Percentiles rank a stretch among this genome's conserved stretches.
phyloP scores from a whole-genome alignment of 2,888 invertebrate genomes.

The Cephus pulcher region DNA sequence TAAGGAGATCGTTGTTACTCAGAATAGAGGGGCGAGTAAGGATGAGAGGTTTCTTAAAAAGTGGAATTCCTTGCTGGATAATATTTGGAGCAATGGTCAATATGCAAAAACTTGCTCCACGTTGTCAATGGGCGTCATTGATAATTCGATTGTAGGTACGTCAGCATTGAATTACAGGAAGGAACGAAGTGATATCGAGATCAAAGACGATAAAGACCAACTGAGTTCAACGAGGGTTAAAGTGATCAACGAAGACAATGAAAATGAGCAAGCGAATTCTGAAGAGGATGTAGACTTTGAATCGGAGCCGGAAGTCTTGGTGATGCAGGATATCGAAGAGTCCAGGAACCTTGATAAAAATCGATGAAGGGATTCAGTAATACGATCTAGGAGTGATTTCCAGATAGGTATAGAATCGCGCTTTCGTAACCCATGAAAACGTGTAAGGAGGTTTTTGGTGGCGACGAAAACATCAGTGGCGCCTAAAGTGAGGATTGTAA shows the following conservation, averaged over 20 bases:
- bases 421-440: not conserved
- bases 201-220: not conserved
- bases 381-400: not conserved
- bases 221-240: not conserved
- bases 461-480: not conserved
- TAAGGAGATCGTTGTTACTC: not conserved
- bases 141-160: not conserved
- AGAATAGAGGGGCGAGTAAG: not conserved
- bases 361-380: not conserved
- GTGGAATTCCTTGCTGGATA: slow-evolving; percentile 20
- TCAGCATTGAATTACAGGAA: not conserved
- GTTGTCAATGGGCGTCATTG: slow-evolving; percentile 4
- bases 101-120: slow-evolving; percentile 13
- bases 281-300: not conserved
- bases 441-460: not conserved
- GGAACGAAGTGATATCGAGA: slow-evolving; percentile 4
- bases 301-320: not conserved
- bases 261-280: not conserved
- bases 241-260: not conserved
- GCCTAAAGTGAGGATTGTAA: not conserved
- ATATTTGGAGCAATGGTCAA: slow-evolving; percentile 8
- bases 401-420: not conserved
- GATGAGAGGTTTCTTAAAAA: slow-evolving; percentile 8
- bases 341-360: not conserved
- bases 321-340: not conserved